Evolutionary conservation across 1,140 invertebrate species (phyloP), one percentile per base, ranked within the genome.

Genomic region (Drosophila yakuba): DNA sequence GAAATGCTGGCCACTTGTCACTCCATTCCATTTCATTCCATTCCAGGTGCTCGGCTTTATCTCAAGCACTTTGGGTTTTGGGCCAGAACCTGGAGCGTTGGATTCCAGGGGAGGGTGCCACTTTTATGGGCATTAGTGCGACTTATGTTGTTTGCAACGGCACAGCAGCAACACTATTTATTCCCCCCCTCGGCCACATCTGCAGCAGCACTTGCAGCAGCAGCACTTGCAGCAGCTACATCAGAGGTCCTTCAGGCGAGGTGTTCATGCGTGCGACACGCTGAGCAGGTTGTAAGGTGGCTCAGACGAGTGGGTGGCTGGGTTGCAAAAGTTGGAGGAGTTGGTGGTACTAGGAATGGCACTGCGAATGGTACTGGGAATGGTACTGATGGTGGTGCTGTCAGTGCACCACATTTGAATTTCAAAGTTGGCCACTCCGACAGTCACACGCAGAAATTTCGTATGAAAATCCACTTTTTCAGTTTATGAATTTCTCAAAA

Each of bases 401-500:
- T 86, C 83, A 86, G 47, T 83, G 78, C 60, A 63, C 45, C 76
- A 66, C 84, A 88, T 88, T 88, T 88, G 83, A 88, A 88, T 88
- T 88, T 88, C 81, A 86, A 80, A 85, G 78, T 78, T 78, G 67
- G 36, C 17, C 62, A 28, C 58, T 50, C 67, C 64, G 36, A 71
- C 66, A 72, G 66, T 72, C 80, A 79, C 77, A 79, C 75, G 77
- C 84, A 86, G 86, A 43, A 89, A 88, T 88, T 88, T 88, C 83
- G 79, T 88, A 88, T 88, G 83, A 88, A 88, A 89, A 88, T 89
- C 83, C 83, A 88, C 83, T 88, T 89, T 86, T 88, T 88, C 83
- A 88, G 84, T 88, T 89, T 88, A 88, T 83, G 83, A 88, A 88
- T 88, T 88, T 88, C 83, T 89, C 84, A 88, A 89, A 86, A 88